These are phyloP conservation scores for Conger conger DNA, from an alignment of 2,113 vertebrate genomes.

Conservation along the genomic window DNA sequence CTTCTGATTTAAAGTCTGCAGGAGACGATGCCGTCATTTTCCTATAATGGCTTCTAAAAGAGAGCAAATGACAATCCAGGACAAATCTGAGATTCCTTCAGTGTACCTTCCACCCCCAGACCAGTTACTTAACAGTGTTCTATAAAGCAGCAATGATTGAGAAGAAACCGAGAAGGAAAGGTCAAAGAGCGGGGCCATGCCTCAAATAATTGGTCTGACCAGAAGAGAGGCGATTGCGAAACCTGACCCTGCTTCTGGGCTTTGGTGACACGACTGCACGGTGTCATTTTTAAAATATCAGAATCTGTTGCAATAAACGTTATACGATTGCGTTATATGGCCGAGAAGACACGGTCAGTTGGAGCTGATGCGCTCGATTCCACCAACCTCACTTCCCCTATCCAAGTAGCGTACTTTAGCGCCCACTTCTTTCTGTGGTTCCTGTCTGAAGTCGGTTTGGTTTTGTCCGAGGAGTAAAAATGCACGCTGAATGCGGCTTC, in stretches of 20 bases:
- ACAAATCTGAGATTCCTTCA: not conserved
- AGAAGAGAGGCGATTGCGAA: not conserved
- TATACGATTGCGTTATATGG: not conserved
- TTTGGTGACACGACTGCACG: not conserved
- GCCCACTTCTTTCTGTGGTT: constrained; percentile 34
- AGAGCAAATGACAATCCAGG: not conserved
- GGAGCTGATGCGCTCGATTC: not conserved
- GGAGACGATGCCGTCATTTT: not conserved
- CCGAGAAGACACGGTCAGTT: not conserved
- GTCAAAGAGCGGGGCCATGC: not conserved
- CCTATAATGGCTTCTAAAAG: too few relatives aligned
- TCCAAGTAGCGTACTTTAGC: constrained; percentile 56
- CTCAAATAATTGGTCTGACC: not conserved
- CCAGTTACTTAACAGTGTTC: not conserved
- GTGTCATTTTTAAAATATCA: not conserved
- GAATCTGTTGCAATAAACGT: not conserved
- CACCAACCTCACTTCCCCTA: constrained; percentile 4
- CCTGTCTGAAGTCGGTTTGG: constrained; percentile 43
- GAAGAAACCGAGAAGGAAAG: not conserved
- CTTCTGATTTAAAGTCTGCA: not conserved
- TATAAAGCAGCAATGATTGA: not conserved
- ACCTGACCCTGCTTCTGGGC: not conserved
- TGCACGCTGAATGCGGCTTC: constrained; percentile 62
- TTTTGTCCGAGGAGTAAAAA: constrained; percentile 58
- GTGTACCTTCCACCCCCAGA: not conserved